phyloP scores from a whole-genome alignment of 1,140 invertebrate species.

The Nasonia vitripennis region DNA sequence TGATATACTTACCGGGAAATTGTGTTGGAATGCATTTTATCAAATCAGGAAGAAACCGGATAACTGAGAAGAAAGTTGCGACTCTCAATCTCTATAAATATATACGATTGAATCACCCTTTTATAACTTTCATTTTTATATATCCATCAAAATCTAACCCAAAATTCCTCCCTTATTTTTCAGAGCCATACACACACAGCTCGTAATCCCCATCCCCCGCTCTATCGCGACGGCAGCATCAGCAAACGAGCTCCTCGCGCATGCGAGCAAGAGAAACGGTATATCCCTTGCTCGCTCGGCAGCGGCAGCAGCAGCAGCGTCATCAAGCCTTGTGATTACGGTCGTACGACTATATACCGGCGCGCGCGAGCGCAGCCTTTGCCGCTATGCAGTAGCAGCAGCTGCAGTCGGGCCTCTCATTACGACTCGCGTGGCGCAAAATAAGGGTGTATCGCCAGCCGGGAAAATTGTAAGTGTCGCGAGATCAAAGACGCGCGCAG shows the following conservation, averaged over 20 bases:
- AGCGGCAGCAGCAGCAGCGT: slow-evolving; percentile 60
- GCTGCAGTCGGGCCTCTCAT: slow-evolving; percentile 67
- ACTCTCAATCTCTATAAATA: too few relatives aligned
- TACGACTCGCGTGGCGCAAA: slow-evolving; percentile 73
- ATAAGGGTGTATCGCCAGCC: slow-evolving; percentile 75
- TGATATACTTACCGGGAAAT: too few relatives aligned
- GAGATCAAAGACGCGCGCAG: slow-evolving; percentile 72
- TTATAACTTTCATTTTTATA: too few relatives aligned
- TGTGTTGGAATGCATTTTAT: too few relatives aligned
- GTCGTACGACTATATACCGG: slow-evolving; percentile 28
- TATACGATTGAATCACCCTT: too few relatives aligned
- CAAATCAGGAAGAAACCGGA: too few relatives aligned
- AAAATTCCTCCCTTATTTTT: too few relatives aligned
- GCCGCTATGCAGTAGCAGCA: background rate
- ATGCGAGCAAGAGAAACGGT: background rate
- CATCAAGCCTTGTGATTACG: slow-evolving; percentile 73
- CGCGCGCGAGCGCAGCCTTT: background rate
- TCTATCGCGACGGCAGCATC: background rate
- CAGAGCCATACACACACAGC: too few relatives aligned
- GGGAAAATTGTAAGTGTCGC: slow-evolving; percentile 76
- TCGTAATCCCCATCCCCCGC: too few relatives aligned
- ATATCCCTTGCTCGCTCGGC: background rate
- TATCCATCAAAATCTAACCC: too few relatives aligned
- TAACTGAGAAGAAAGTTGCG: too few relatives aligned
- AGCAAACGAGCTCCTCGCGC: background rate